Evolutionary conservation across 2,888 invertebrate species (phyloP).

Genomic region (Psococerastis gibbosa): DNA sequence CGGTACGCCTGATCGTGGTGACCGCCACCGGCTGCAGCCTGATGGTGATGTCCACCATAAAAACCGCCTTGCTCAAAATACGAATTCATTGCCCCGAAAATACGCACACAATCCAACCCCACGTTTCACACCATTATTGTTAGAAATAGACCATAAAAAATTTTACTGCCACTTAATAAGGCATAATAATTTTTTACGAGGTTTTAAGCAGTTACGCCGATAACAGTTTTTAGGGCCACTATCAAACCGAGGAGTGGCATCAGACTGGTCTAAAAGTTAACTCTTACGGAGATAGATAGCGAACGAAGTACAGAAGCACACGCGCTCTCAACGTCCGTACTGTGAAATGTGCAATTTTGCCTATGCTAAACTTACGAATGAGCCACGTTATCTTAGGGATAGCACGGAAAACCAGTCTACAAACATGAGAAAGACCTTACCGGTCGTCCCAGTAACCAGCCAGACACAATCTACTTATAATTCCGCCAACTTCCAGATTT

Average conservation of each 20-base stretch:
- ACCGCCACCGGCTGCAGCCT: slow-evolving; percentile 41
- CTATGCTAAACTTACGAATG: not conserved
- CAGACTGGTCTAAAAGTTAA: slow-evolving; percentile 9
- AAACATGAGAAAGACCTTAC: not conserved
- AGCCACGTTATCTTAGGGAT: too few species aligned
- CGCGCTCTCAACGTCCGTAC: slow-evolving; percentile 5
- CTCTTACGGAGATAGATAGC: slow-evolving; percentile 10
- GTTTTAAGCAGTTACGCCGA: not conserved
- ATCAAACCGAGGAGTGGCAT: not conserved
- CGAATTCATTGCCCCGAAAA: slow-evolving; percentile 58
- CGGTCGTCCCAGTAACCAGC: not conserved
- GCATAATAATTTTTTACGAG: slow-evolving; percentile 7
- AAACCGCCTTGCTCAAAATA: slow-evolving; percentile 93
- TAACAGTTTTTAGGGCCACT: not conserved
- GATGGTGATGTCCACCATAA: slow-evolving; percentile 78
- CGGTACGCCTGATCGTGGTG: slow-evolving; percentile 62
- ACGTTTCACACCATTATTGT: slow-evolving; percentile 11
- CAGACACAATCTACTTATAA: not conserved
- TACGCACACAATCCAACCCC: slow-evolving; percentile 12
- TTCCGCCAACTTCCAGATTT: not conserved
- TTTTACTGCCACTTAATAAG: slow-evolving; percentile 10
- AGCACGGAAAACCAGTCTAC: too few species aligned
- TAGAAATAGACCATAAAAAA: slow-evolving; percentile 12
- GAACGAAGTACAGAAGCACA: slow-evolving; percentile 6
- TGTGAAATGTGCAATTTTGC: not conserved